Conservation (phyloP, 2,888 invertebrate genomes). For the Heteromurus nitidus region DNA sequence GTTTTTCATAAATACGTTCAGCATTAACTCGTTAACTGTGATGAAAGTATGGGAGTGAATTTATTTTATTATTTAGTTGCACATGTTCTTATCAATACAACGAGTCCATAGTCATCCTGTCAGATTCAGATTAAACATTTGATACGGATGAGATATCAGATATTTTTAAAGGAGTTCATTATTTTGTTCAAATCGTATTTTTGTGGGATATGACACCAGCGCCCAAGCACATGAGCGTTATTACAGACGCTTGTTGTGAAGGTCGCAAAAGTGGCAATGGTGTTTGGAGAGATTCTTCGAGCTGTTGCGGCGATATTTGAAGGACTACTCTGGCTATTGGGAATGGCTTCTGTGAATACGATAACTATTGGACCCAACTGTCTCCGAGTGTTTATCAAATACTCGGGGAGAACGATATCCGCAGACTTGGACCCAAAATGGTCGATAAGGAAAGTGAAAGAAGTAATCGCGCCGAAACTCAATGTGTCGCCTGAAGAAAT, state of each 20-base stretch:
- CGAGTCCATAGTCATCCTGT: neutral
- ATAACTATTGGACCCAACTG: conserved; percentile 29
- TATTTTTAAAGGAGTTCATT: neutral
- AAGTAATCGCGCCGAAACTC: conserved; percentile 82
- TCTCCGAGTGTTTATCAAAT: conserved; percentile 71
- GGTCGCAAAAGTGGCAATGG: neutral
- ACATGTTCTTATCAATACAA: no score
- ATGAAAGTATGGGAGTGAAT: no score
- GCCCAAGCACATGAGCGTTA: neutral
- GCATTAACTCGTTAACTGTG: no score
- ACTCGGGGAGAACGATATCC: conserved; percentile 73
- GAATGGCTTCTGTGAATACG: conserved; percentile 34
- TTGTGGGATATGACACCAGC: no score
- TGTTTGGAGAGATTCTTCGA: conserved; percentile 27
- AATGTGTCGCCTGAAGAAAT: conserved; percentile 83
- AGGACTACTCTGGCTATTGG: conserved; percentile 64
- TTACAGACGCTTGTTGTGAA: neutral
- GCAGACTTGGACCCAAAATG: conserved; percentile 84
- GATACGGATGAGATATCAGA: neutral
- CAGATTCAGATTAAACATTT: neutral
- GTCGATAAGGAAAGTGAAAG: conserved; percentile 85
- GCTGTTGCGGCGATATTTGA: conserved; percentile 61
- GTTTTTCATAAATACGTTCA: no score
- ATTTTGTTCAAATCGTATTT: no score
- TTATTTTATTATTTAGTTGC: no score